Evolutionary conservation across 2,888 invertebrate species (phyloP).

Genomic region (Aphodius sticticus): DNA sequence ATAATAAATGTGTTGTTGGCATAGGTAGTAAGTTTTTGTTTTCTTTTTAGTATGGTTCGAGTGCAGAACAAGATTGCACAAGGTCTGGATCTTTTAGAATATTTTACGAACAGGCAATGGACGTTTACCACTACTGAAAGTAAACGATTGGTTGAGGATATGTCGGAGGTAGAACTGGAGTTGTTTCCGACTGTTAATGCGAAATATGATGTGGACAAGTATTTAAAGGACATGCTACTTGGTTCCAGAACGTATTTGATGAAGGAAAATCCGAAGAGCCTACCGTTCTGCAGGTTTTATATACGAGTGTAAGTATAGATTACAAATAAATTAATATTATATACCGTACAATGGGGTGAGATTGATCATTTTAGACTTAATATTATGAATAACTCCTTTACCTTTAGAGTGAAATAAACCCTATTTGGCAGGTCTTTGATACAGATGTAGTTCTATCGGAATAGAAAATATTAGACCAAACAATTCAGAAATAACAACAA

Average conservation of each 20-base stretch:
- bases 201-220: slow-evolving; percentile 60
- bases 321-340: too few species aligned
- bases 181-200: slow-evolving; percentile 63
- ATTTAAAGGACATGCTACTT: slow-evolving; percentile 72
- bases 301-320: slow-evolving; percentile 26
- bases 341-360: too few species aligned
- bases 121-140: slow-evolving; percentile 70
- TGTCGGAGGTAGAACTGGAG: slow-evolving; percentile 65
- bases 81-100: slow-evolving; percentile 71
- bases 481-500: too few species aligned
- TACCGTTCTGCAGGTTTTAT: slow-evolving; percentile 37
- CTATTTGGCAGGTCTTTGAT: too few species aligned
- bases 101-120: slow-evolving; percentile 84
- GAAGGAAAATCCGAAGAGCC: slow-evolving; percentile 75
- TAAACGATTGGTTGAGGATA: slow-evolving; percentile 60
- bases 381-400: too few species aligned
- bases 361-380: too few species aligned
- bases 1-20: neutral
- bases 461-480: too few species aligned
- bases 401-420: too few species aligned
- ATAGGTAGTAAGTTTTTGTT: neutral
- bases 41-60: slow-evolving; percentile 64
- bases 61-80: slow-evolving; percentile 66
- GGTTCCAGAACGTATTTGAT: slow-evolving; percentile 81
- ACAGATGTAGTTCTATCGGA: too few species aligned